Percentiles rank a stretch among this genome's conserved stretches.
phyloP scores from a whole-genome alignment of 2,797 vertebrate genomes.

The Aldrovandia affinis region DNA sequence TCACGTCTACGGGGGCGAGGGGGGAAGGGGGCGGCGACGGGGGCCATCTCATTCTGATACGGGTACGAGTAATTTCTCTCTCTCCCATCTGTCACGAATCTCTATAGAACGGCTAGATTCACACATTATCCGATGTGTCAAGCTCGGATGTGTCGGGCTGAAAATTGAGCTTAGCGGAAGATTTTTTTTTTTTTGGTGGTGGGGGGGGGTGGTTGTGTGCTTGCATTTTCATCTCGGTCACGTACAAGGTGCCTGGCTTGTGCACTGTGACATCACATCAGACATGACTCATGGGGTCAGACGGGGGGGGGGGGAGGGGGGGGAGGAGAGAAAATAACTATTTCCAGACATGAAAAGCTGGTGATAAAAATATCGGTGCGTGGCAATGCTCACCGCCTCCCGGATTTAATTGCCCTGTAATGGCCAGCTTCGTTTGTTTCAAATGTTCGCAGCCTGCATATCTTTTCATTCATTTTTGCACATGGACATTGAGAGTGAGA shows the following conservation, averaged over 20 bases:
- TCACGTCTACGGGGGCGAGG: too few species aligned
- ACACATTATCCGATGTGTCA: not conserved
- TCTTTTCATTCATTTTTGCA: too few species aligned
- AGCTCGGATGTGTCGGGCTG: not conserved
- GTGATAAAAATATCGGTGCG: not conserved
- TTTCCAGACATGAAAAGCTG: not conserved
- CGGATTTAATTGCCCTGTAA: not conserved
- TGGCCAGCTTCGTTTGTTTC: not conserved
- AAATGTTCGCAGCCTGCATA: too few species aligned
- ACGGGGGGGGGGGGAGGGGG: not conserved
- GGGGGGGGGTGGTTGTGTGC: not conserved
- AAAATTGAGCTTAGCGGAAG: not conserved
- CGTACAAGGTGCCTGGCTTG: not conserved
- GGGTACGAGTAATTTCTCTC: too few species aligned
- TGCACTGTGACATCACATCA: constrained; percentile 4
- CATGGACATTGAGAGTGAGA: too few species aligned
- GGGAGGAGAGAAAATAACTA: not conserved
- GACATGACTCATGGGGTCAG: constrained; percentile 7
- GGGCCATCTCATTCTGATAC: too few species aligned
- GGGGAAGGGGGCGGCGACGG: too few species aligned
- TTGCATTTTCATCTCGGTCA: constrained; percentile 23
- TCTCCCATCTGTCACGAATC: not conserved
- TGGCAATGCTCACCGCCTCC: not conserved
- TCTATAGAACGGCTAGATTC: not conserved
- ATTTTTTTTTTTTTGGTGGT: not conserved